Percentiles rank a stretch among this genome's conserved stretches.
Evolutionary conservation across 2,797 vertebrate species (phyloP).

Genomic region (Micropoecilia bifurca): DNA sequence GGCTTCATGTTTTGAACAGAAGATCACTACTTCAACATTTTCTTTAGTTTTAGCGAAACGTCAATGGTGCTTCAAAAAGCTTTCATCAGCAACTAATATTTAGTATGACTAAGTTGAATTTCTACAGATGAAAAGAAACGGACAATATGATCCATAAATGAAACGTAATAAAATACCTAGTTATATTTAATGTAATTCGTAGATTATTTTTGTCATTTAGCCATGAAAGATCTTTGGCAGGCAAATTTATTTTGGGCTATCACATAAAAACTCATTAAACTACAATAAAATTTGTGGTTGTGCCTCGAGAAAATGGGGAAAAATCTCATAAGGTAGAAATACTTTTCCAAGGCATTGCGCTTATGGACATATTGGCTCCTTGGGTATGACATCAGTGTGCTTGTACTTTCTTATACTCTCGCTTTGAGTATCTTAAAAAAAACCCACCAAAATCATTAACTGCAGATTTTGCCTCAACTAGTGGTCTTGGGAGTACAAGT

Average conservation of each 20-base stretch:
- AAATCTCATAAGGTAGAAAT: not conserved
- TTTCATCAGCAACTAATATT: not conserved
- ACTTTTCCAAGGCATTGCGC: not conserved
- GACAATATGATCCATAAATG: not conserved
- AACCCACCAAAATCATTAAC: not conserved
- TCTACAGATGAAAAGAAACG: not conserved
- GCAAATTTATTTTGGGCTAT: not conserved
- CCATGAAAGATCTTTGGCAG: not conserved
- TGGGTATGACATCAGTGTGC: not conserved
- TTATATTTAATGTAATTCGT: not conserved
- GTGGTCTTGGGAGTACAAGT: conserved; percentile 19
- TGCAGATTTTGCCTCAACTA: not conserved
- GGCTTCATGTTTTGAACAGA: not conserved
- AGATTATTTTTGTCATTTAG: not conserved
- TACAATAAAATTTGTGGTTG: not conserved
- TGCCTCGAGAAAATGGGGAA: not conserved
- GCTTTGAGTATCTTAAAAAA: not conserved
- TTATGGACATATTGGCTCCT: not conserved
- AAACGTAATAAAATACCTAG: not conserved
- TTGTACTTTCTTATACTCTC: not conserved
- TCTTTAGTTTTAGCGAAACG: not conserved
- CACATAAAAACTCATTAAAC: not conserved
- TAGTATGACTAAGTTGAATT: not conserved
- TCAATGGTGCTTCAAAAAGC: not conserved
- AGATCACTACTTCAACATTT: not conserved